phyloP scores from a whole-genome alignment of 1,140 invertebrate genomes.

The Cydia fagiglandana region DNA sequence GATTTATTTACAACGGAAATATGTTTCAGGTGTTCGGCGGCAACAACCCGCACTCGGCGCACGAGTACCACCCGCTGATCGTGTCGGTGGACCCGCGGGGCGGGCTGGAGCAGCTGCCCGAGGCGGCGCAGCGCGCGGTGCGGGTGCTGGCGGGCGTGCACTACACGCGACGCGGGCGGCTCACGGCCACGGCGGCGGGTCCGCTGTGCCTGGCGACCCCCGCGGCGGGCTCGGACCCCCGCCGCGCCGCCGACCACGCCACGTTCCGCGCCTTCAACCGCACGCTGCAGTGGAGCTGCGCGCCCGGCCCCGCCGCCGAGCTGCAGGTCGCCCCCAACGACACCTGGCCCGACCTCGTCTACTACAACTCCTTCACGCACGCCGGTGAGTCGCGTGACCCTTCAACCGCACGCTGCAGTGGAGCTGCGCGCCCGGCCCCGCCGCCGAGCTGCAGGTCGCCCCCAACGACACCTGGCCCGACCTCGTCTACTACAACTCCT shows the following conservation, averaged over 20 bases:
- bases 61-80: conserved; percentile 95
- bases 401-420: too few relatives aligned
- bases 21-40: conserved; percentile 85
- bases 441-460: too few relatives aligned
- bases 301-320: conserved; percentile 84
- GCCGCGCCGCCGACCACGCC: conserved; percentile 88
- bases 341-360: conserved; percentile 94
- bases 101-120: conserved; percentile 87
- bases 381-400: too few relatives aligned
- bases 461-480: too few relatives aligned
- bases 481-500: too few relatives aligned
- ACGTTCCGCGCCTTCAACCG: conserved; percentile 92
- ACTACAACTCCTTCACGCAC: conserved; percentile 96
- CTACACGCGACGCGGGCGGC: conserved; percentile 88
- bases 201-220: conserved; percentile 88
- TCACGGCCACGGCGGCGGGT: conserved; percentile 88
- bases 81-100: conserved; percentile 93
- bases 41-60: conserved; percentile 92
- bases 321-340: conserved; percentile 92
- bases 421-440: too few relatives aligned
- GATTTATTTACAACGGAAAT: too few relatives aligned
- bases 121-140: conserved; percentile 85
- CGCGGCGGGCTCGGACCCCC: conserved; percentile 82
- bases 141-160: conserved; percentile 92
- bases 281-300: conserved; percentile 84